Evolutionary conservation across 2,797 vertebrate genomes (phyloP).

Genomic region (Balearica regulorum): DNA sequence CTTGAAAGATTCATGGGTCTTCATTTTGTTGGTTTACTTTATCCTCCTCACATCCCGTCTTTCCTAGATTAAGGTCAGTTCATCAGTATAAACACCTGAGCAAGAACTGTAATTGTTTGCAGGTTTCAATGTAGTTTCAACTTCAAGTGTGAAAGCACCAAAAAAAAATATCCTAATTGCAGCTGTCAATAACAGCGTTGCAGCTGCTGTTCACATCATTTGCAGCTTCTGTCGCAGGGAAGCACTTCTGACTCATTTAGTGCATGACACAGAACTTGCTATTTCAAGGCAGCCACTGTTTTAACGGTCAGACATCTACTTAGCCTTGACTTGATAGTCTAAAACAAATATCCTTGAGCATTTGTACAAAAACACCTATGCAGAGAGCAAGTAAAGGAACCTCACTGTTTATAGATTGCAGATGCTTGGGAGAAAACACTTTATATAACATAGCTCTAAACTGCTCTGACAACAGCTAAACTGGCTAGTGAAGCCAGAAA

Average conservation of each 20-base stretch:
- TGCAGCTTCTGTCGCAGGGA: background rate
- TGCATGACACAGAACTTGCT: background rate
- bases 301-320: constrained; percentile 21
- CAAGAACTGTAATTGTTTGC: background rate
- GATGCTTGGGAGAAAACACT: background rate
- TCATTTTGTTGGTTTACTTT: background rate
- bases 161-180: background rate
- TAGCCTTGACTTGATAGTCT: constrained; percentile 45
- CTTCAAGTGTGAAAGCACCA: background rate
- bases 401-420: background rate
- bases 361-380: constrained; percentile 37
- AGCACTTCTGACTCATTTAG: background rate
- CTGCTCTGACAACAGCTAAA: background rate
- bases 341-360: constrained; percentile 51
- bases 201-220: background rate
- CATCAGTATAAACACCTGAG: background rate
- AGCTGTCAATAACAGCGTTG: background rate
- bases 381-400: background rate
- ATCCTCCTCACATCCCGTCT: background rate
- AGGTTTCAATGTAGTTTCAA: background rate
- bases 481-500: background rate
- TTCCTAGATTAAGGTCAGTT: background rate
- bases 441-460: background rate
- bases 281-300: constrained; percentile 6
- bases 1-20: background rate